phyloP scores from a whole-genome alignment of 2,888 invertebrate genomes.

The Junonia oenone region DNA sequence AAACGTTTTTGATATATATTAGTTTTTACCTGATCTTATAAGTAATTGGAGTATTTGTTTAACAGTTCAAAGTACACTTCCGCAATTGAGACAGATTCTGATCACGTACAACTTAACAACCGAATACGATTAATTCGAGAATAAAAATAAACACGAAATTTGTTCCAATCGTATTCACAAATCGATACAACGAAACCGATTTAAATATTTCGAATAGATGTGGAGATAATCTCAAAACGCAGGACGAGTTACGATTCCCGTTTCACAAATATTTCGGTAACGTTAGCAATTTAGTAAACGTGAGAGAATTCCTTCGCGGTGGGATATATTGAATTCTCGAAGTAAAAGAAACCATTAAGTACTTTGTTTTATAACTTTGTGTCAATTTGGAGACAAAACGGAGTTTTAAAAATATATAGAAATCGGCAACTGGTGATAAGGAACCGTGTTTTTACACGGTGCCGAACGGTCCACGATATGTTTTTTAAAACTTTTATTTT shows the following conservation, averaged over 20 bases:
- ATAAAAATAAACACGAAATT: neutral
- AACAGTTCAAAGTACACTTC: neutral
- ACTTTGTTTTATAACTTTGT: slow-evolving; percentile 6
- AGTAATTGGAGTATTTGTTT: neutral
- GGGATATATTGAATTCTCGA: neutral
- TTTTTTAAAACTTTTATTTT: neutral
- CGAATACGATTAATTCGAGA: neutral
- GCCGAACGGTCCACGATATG: neutral
- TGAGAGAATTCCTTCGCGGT: slow-evolving; percentile 13
- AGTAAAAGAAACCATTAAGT: slow-evolving; percentile 6
- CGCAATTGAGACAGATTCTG: neutral
- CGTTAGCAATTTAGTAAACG: slow-evolving; percentile 9
- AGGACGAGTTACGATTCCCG: neutral
- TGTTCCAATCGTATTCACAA: neutral
- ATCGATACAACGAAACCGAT: neutral
- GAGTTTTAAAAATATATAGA: neutral
- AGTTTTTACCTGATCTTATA: neutral
- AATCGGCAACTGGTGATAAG: neutral
- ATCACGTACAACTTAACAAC: neutral
- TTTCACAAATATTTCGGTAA: slow-evolving; percentile 1
- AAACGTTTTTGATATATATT: no score
- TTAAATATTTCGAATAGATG: neutral
- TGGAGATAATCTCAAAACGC: neutral
- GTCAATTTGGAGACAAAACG: slow-evolving; percentile 2
- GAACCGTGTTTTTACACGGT: neutral